Percentiles rank a stretch among this genome's conserved stretches.
Evolutionary conservation across 2,113 vertebrate genomes (phyloP).

Genomic region (Hippocampus zosterae): DNA sequence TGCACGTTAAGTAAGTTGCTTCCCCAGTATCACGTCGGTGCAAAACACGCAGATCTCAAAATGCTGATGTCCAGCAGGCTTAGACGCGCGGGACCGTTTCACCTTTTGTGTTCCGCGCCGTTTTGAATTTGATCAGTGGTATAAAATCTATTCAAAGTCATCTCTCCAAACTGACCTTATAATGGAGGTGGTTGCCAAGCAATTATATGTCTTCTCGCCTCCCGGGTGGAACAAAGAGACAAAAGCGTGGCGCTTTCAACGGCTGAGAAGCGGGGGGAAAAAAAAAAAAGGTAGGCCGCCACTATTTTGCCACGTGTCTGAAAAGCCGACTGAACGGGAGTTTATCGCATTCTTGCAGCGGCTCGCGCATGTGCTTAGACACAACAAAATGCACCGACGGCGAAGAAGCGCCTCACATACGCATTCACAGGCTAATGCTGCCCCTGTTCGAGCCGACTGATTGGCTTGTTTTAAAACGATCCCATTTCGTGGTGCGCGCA

Average conservation of each 20-base stretch:
- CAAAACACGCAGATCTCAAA: slow-evolving; percentile 6
- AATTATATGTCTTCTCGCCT: slow-evolving; percentile 65
- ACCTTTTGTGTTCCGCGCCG: slow-evolving; percentile 55
- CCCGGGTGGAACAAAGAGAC: slow-evolving; percentile 61
- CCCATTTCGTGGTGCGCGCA: slow-evolving; percentile 19
- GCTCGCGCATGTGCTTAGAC: slow-evolving; percentile 38
- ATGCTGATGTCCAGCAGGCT: slow-evolving; percentile 26
- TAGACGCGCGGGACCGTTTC: slow-evolving; percentile 34
- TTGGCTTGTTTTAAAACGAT: slow-evolving; percentile 41
- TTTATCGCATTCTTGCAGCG: slow-evolving; percentile 63
- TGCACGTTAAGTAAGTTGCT: slow-evolving; percentile 4
- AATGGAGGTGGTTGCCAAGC: slow-evolving; percentile 69
- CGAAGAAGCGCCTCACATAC: slow-evolving; percentile 16
- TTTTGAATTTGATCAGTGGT: slow-evolving; percentile 67
- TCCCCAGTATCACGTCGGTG: slow-evolving; percentile 12
- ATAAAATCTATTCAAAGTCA: slow-evolving; percentile 67
- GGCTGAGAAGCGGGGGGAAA: slow-evolving; percentile 52
- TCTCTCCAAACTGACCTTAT: slow-evolving; percentile 63
- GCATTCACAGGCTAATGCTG: slow-evolving; percentile 26
- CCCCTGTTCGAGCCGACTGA: slow-evolving; percentile 42
- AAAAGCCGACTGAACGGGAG: slow-evolving; percentile 54
- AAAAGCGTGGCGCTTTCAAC: slow-evolving; percentile 62
- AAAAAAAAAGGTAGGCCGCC: slow-evolving; percentile 58
- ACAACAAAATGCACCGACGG: slow-evolving; percentile 27
- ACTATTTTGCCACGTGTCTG: slow-evolving; percentile 56